These are phyloP conservation scores for Machaerirhynchus nigripectus DNA, from an alignment of 2,113 vertebrate species.

Conservation along the genomic window DNA sequence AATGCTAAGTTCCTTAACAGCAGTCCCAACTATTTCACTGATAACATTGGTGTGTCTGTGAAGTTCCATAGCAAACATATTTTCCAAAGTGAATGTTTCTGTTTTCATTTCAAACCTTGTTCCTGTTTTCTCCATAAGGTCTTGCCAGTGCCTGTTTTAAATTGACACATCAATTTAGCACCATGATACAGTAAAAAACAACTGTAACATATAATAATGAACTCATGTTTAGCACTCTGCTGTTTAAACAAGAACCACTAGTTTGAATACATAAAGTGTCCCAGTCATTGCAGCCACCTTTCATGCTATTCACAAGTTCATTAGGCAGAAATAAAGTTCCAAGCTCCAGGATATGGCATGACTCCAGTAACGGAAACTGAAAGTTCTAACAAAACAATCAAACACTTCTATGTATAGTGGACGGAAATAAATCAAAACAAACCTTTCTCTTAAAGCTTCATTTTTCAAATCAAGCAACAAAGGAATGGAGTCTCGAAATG, in stretches of 20 bases:
- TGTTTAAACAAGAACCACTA: neutral
- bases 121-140: constrained; percentile 86
- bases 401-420: neutral
- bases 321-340: neutral
- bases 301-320: neutral
- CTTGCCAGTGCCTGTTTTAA: constrained; percentile 87
- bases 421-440: neutral
- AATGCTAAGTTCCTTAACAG: constrained; percentile 90
- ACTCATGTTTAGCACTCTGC: neutral
- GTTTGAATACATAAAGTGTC: neutral
- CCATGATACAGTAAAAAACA: neutral
- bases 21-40: constrained; percentile 84
- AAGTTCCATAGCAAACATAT: constrained; percentile 96
- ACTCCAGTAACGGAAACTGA: neutral
- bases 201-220: neutral
- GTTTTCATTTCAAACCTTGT: constrained; percentile 87
- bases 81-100: constrained; percentile 90
- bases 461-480: constrained; percentile 93
- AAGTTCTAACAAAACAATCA: neutral
- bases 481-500: constrained; percentile 90
- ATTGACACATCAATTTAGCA: neutral
- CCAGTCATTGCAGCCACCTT: neutral
- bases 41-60: constrained; percentile 83
- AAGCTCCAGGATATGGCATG: neutral
- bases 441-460: constrained; percentile 93